Conservation (phyloP, 2,113 vertebrate species). For the Labeo rohita region DNA sequence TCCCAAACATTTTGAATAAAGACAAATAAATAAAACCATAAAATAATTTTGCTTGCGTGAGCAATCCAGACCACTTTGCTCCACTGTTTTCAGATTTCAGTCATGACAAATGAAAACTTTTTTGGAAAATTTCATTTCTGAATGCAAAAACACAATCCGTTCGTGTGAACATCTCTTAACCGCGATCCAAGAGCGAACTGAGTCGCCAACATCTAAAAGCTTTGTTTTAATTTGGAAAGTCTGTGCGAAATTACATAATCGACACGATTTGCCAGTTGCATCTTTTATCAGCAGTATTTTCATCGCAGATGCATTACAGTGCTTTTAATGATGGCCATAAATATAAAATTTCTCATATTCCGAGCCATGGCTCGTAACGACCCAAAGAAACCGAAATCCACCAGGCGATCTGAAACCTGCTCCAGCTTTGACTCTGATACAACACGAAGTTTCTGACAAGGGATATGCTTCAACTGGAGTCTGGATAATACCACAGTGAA, state of each 20-base stretch:
- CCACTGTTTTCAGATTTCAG: not conserved
- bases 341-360: slow-evolving; percentile 15
- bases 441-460: slow-evolving; percentile 35
- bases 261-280: slow-evolving; percentile 16
- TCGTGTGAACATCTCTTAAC: not conserved
- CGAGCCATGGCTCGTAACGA: slow-evolving; percentile 35
- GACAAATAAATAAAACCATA: too few species aligned
- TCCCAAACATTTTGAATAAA: too few species aligned
- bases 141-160: not conserved
- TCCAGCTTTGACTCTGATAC: slow-evolving; percentile 31
- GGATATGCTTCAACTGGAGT: slow-evolving; percentile 29
- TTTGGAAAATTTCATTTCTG: not conserved
- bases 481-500: slow-evolving; percentile 43
- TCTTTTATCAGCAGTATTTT: slow-evolving; percentile 25
- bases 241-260: slow-evolving; percentile 6
- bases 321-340: slow-evolving; percentile 17
- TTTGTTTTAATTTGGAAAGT: slow-evolving; percentile 25
- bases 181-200: not conserved
- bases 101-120: too few species aligned
- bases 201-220: not conserved
- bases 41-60: too few species aligned
- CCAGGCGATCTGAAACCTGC: slow-evolving; percentile 5
- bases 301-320: slow-evolving; percentile 1
- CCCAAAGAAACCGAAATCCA: slow-evolving; percentile 12
- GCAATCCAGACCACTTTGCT: too few species aligned